Percentiles rank a stretch among this genome's conserved stretches.
Evolutionary conservation across 2,113 vertebrate genomes (phyloP).

Genomic region (Galemys pyrenaicus): DNA sequence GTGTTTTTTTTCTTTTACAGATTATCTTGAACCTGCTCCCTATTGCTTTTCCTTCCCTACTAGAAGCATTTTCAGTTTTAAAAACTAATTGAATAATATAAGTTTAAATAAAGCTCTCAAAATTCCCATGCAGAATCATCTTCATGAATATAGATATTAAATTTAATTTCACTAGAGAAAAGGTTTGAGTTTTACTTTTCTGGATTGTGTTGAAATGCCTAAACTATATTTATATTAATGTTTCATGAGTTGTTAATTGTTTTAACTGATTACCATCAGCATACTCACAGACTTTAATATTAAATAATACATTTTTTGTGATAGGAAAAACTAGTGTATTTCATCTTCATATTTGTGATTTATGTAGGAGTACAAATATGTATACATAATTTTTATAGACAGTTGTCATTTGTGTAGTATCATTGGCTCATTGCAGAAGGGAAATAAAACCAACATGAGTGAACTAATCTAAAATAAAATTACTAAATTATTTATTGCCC

Average conservation of each 20-base stretch:
- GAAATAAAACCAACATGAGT: background rate
- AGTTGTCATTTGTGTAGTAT: background rate
- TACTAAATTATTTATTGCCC: background rate
- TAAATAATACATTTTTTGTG: background rate
- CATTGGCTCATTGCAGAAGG: background rate
- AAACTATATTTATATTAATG: background rate
- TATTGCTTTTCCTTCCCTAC: background rate
- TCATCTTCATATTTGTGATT: background rate
- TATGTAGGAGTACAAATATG: no score
- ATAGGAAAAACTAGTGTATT: background rate
- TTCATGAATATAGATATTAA: background rate
- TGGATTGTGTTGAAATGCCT: background rate
- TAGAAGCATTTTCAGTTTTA: background rate
- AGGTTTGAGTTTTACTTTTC: slow-evolving; percentile 7
- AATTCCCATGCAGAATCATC: background rate
- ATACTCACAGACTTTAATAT: background rate
- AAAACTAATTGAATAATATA: background rate
- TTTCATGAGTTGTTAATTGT: background rate
- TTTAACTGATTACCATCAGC: background rate
- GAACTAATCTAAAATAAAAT: background rate
- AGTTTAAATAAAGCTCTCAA: background rate
- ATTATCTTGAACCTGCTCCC: background rate
- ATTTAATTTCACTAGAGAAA: background rate
- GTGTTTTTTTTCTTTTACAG: background rate
- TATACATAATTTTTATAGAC: background rate